These are phyloP conservation scores for Otocyon megalotis DNA, from an alignment of 2,113 vertebrate species.

Conservation along the genomic window DNA sequence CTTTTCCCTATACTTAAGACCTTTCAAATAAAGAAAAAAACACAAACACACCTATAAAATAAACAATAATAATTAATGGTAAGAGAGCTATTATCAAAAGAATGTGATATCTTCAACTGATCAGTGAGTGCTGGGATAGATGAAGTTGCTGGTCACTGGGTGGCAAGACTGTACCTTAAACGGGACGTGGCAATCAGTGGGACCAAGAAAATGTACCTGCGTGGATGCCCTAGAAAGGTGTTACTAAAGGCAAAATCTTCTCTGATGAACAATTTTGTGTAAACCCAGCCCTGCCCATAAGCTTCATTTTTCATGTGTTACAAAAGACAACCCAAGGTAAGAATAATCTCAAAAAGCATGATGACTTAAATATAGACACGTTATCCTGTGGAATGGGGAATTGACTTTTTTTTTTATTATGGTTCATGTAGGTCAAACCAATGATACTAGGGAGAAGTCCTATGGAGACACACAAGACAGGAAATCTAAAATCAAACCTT, in stretches of 20 bases:
- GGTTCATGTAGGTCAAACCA: not conserved
- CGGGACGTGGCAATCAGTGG: not conserved
- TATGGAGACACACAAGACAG: not conserved
- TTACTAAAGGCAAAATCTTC: not conserved
- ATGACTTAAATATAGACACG: not conserved
- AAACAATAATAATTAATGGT: not conserved
- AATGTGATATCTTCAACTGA: not conserved
- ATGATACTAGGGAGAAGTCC: not conserved
- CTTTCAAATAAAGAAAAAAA: slow-evolving; percentile 9
- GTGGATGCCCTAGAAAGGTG: not conserved
- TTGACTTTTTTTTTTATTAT: not conserved
- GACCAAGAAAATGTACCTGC: not conserved
- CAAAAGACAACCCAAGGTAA: not conserved
- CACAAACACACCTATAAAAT: not conserved
- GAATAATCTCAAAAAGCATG: not conserved
- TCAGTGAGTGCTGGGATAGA: not conserved
- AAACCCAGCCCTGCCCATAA: not conserved
- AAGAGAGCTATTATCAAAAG: not conserved
- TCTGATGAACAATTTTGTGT: not conserved
- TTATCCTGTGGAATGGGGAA: not conserved
- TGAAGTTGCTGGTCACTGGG: not conserved
- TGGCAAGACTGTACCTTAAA: not conserved
- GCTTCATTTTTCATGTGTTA: not conserved
- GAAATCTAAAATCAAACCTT: not conserved
- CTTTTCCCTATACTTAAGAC: not conserved